Evolutionary conservation across 1,140 invertebrate genomes (phyloP).

Genomic region (Harlomillsia oculata): DNA sequence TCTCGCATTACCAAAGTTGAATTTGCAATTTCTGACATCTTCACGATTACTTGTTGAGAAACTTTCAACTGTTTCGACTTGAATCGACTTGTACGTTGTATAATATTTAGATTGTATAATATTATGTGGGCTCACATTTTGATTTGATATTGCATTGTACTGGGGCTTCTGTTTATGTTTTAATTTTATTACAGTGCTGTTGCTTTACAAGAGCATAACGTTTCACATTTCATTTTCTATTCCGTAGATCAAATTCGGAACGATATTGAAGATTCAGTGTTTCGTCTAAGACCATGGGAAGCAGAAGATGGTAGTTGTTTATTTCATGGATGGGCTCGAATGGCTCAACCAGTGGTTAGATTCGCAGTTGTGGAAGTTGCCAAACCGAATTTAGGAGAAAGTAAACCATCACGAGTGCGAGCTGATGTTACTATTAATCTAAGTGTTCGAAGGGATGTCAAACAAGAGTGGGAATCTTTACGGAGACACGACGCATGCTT

Average conservation of each 20-base stretch:
- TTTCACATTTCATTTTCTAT: too few relatives aligned
- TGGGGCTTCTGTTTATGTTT: too few relatives aligned
- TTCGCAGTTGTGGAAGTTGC: constrained; percentile 93
- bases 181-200: too few relatives aligned
- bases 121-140: too few relatives aligned
- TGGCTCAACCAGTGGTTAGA: constrained; percentile 88
- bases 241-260: constrained; percentile 86
- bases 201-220: too few relatives aligned
- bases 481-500: constrained; percentile 98
- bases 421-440: constrained; percentile 90
- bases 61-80: constrained; percentile 94
- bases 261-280: constrained; percentile 94
- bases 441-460: constrained; percentile 79
- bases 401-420: constrained; percentile 81
- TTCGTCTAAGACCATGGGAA: constrained; percentile 84
- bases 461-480: constrained; percentile 92
- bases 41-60: constrained; percentile 94
- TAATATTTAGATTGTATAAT: neutral
- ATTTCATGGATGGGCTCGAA: constrained; percentile 88
- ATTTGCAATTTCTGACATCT: constrained; percentile 96
- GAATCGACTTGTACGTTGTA: constrained; percentile 86
- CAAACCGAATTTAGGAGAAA: constrained; percentile 83
- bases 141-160: too few relatives aligned
- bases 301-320: constrained; percentile 75
- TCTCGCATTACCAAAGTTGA: constrained; percentile 91